These are phyloP conservation scores for Heliconius melpomene DNA, from an alignment of 1,140 invertebrate species.

Conservation along the genomic window DNA sequence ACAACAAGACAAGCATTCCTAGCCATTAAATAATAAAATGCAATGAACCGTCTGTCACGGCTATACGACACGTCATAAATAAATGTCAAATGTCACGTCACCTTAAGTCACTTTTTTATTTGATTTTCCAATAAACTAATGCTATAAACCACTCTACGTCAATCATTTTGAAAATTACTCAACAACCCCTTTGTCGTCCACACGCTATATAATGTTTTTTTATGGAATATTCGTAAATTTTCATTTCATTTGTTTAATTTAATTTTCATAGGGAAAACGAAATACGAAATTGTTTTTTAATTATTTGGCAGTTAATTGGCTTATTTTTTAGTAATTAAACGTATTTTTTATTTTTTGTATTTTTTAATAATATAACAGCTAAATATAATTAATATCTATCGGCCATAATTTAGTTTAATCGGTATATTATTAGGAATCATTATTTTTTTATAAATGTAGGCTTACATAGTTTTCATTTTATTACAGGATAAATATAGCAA, in stretches of 20 bases:
- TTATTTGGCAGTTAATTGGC: too few relatives aligned
- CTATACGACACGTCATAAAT: constrained; percentile 5
- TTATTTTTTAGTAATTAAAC: too few relatives aligned
- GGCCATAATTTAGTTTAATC: too few relatives aligned
- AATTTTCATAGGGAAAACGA: neutral
- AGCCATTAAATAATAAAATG: constrained; percentile 3
- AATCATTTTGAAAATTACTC: neutral
- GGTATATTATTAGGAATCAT: too few relatives aligned
- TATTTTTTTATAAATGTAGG: too few relatives aligned
- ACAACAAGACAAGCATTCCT: neutral
- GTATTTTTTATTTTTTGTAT: too few relatives aligned
- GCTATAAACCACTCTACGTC: neutral
- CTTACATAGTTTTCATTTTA: too few relatives aligned
- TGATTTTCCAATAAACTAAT: constrained; percentile 9
- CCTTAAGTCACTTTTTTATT: neutral
- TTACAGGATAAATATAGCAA: too few relatives aligned
- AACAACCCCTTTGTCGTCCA: neutral
- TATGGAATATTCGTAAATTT: neutral
- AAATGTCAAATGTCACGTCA: constrained; percentile 11
- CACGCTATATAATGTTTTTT: neutral
- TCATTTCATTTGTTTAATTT: neutral
- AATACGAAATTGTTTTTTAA: too few relatives aligned
- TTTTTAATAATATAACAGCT: too few relatives aligned
- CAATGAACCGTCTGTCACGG: neutral
- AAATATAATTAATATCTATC: too few relatives aligned